These are phyloP conservation scores for Maccullochella peelii DNA, from an alignment of 2,113 vertebrate species.

Conservation along the genomic window DNA sequence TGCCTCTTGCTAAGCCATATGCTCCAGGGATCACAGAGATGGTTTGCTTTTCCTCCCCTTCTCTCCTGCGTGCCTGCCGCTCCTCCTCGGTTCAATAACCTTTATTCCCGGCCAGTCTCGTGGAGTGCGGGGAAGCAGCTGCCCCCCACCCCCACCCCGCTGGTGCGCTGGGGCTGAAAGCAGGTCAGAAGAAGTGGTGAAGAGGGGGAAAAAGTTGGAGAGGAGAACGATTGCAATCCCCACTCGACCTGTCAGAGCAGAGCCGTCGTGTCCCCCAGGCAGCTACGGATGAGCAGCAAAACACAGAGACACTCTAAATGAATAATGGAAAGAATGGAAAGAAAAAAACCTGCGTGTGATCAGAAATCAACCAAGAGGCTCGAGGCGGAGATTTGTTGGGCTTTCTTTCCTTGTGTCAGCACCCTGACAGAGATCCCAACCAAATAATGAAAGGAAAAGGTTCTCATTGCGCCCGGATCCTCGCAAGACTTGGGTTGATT, in stretches of 20 bases:
- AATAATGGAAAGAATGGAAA: conserved; percentile 17
- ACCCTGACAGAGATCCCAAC: conserved; percentile 29
- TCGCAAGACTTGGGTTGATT: conserved; percentile 28
- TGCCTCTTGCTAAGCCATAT: conserved; percentile 59
- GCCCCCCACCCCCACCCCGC: conserved; percentile 15
- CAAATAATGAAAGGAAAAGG: conserved; percentile 40
- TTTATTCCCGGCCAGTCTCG: conserved; percentile 35
- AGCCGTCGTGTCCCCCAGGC: conserved; percentile 39
- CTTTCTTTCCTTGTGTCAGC: conserved; percentile 60
- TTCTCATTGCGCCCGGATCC: conserved; percentile 36
- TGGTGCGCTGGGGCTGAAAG: conserved; percentile 29
- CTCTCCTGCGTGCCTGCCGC: conserved; percentile 35
- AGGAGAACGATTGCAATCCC: conserved; percentile 28
- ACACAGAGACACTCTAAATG: conserved; percentile 27
- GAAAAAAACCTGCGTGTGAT: conserved; percentile 39
- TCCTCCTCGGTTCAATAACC: conserved; percentile 62
- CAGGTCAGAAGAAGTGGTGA: conserved; percentile 56
- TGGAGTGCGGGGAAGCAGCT: conserved; percentile 14
- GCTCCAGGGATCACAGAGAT: conserved; percentile 42
- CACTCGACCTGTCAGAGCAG: conserved; percentile 42
- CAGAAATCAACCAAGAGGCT: conserved; percentile 50
- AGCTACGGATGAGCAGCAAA: conserved; percentile 35
- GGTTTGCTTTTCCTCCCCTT: conserved; percentile 37
- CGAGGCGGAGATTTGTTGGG: conserved; percentile 58
- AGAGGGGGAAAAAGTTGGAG: conserved; percentile 53